phyloP scores from a whole-genome alignment of 2,888 invertebrate species.

The Eilema depressum region DNA sequence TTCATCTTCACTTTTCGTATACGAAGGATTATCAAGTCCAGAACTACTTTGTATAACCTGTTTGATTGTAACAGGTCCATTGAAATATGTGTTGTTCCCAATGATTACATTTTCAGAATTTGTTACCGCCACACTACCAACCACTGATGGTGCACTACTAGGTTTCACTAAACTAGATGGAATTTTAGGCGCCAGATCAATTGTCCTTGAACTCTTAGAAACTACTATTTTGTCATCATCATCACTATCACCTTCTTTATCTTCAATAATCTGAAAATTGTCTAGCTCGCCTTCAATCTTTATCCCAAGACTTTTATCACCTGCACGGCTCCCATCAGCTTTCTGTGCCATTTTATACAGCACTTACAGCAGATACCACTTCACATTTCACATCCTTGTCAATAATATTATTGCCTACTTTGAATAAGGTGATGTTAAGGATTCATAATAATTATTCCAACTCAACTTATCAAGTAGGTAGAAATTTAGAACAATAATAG shows the following conservation, averaged over 20 bases:
- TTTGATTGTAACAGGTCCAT: constrained; percentile 92
- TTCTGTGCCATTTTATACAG: constrained; percentile 61
- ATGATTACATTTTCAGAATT: constrained; percentile 91
- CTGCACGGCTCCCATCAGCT: constrained; percentile 42
- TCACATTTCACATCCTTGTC: constrained; percentile 3
- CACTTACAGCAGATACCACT: constrained; percentile 12
- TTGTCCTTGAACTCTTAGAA: constrained; percentile 45
- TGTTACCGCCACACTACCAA: constrained; percentile 89
- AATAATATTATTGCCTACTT: not conserved
- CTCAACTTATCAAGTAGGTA: not conserved
- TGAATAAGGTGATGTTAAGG: not conserved
- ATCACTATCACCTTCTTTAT: constrained; percentile 64
- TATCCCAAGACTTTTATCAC: constrained; percentile 57
- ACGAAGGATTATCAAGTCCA: constrained; percentile 73
- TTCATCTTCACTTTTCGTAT: constrained; percentile 66
- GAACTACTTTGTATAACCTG: constrained; percentile 87
- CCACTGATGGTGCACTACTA: constrained; percentile 54
- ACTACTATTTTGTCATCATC: constrained; percentile 51
- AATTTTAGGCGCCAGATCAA: constrained; percentile 55
- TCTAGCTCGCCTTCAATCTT: constrained; percentile 73
- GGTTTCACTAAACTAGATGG: constrained; percentile 62
- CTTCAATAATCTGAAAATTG: constrained; percentile 71
- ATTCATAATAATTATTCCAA: not conserved
- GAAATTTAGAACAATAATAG: not conserved
- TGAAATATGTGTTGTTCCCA: constrained; percentile 92